These are phyloP conservation scores for Rutilus rutilus DNA, from an alignment of 2,113 vertebrate species.

Conservation along the genomic window DNA sequence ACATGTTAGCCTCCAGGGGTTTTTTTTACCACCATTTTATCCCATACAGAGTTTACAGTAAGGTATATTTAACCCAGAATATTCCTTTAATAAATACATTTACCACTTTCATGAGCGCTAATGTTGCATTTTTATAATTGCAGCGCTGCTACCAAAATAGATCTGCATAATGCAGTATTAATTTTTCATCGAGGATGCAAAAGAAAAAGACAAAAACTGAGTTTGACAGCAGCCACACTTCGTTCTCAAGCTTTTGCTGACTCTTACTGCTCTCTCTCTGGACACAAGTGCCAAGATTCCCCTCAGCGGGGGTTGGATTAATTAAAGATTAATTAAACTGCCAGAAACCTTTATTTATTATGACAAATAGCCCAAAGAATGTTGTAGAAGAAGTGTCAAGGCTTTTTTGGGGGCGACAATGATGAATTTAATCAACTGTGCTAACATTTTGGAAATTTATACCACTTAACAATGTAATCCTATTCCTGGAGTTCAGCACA, in stretches of 20 bases:
- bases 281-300: constrained; percentile 47
- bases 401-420: constrained; percentile 66
- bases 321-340: constrained; percentile 69
- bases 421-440: constrained; percentile 71
- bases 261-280: constrained; percentile 7
- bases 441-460: constrained; percentile 61
- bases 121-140: background rate
- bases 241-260: constrained; percentile 25
- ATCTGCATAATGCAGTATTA: background rate
- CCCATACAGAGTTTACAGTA: background rate
- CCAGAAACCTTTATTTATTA: constrained; percentile 63
- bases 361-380: constrained; percentile 44
- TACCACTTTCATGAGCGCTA: background rate
- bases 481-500: constrained; percentile 63
- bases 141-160: background rate
- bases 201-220: constrained; percentile 36
- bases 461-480: constrained; percentile 63
- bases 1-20: background rate
- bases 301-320: constrained; percentile 59
- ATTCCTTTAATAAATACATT: background rate
- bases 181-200: constrained; percentile 5
- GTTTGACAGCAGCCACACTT: constrained; percentile 32
- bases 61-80: background rate
- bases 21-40: background rate
- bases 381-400: constrained; percentile 9